phyloP scores from a whole-genome alignment of 2,113 vertebrate species.

The Sus scrofa region T2T-Sscrofa CM000823.6:29038501-29039000 shows the following conservation, averaged over 20 bases:
- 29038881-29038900: neutral
- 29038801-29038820: neutral
- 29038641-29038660: neutral
- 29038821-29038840: neutral
- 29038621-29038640: neutral
- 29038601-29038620: neutral
- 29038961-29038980: neutral
- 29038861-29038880: neutral
- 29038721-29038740: neutral
- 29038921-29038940: neutral
- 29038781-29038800: neutral
- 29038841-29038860: neutral
- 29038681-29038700: neutral
- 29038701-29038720: neutral
- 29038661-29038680: neutral
- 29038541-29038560: neutral
- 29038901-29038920: neutral
- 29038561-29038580: neutral
- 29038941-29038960: neutral
- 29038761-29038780: neutral
- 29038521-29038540: neutral
- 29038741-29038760: neutral
- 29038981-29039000: neutral
- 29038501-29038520: neutral
- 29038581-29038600: neutral